These are phyloP conservation scores for Acanthisitta chloris DNA, from an alignment of 2,113 vertebrate species.

Conservation along the genomic window DNA sequence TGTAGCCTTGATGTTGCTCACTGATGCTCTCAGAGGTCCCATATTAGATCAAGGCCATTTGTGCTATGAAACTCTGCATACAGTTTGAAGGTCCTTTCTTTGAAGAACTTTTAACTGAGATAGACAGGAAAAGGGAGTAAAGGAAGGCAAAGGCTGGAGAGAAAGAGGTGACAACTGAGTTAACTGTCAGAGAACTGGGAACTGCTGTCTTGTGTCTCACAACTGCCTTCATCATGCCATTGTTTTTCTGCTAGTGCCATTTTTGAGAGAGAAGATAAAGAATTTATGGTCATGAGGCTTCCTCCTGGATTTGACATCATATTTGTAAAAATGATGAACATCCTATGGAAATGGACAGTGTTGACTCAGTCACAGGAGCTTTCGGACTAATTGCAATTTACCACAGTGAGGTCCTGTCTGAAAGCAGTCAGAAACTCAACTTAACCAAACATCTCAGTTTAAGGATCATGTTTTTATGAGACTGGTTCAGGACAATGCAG, in stretches of 20 bases:
- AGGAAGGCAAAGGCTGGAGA: not conserved
- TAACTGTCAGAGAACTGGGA: not conserved
- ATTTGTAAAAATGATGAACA: not conserved
- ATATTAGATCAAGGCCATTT: not conserved
- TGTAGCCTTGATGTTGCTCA: not conserved
- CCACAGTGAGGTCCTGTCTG: not conserved
- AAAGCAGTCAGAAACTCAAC: not conserved
- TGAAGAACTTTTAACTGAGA: not conserved
- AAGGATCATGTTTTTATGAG: not conserved
- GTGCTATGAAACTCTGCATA: not conserved
- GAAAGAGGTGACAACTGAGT: not conserved
- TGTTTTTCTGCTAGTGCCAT: not conserved
- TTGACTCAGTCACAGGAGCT: not conserved
- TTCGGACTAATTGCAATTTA: not conserved
- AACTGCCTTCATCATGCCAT: fast-evolving
- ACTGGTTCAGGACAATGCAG: not conserved
- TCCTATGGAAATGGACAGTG: not conserved
- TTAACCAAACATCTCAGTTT: not conserved
- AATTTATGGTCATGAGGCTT: not conserved
- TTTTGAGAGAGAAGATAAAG: not conserved
- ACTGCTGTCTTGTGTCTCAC: not conserved
- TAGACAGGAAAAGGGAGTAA: not conserved
- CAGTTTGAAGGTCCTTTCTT: not conserved
- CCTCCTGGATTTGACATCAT: not conserved
- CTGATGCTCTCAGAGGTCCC: not conserved